Base-by-base conservation (phyloP, 2,888 invertebrate genomes). In the Drosophila parthenogenetica region DNA sequence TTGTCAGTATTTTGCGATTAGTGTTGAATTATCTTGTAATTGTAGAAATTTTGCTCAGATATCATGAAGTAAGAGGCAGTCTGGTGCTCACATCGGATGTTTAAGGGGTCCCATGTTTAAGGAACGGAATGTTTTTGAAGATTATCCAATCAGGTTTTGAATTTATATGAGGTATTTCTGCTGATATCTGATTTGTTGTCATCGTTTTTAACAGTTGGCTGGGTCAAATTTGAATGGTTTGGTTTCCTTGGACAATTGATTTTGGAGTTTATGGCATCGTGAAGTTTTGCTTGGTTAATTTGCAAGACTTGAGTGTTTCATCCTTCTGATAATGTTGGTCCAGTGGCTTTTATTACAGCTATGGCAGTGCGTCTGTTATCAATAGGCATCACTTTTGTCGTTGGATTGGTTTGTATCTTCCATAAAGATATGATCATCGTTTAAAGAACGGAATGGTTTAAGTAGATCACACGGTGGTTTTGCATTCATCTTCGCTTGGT, bases 91-190 rank as follows among this genome's bases (percentile, higher is more conserved):
- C 8, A 35, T 35, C 53, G 2, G 17, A 11, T 8, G 8, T 11
- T 39, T 3, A n/a, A 39, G 8, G 8, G 2, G 16, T 46, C 29
- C 11, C 42, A 39, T 35, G 5, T 32, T 17, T 10, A 17, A 2
- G 39, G 11, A 32, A 37, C 11, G 46, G 46, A 73, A 60, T 66
- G 32, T 17, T 55, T 14, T 61, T 51, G 17, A n/a, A 16, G n/a
- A 17, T 32, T 14, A 25, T 46, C 29, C 25, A 39, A 32, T 14
- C 19, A 2, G 1, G 14, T 16, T 14, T 22, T 25, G 3, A 7
- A 22, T 22, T 22, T 22, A 22, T 4, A 22, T 5, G 22, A 22
- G 22, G 22, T 5, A 22, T 3, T 22, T 22, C 5, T 22, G 22
- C 5, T 22, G 16, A 39, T 2, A 25, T 25, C 8, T 25, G 8